Conservation (phyloP, 1,140 invertebrate genomes). For the Aphelinus certus region DNA sequence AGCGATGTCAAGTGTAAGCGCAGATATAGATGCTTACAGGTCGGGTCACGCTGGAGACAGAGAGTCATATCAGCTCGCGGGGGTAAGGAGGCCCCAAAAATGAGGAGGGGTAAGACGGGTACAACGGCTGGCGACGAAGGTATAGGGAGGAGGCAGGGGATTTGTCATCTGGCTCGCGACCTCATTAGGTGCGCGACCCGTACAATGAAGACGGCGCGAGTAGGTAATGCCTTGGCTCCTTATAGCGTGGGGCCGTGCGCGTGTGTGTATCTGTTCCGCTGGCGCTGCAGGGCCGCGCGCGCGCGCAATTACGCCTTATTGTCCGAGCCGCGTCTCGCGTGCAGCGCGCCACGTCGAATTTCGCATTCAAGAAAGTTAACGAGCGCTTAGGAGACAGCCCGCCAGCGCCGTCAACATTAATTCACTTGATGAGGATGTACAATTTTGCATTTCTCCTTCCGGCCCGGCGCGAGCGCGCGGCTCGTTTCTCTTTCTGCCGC, state of each 20-base stretch:
- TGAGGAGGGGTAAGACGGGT: conserved; percentile 1
- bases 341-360: conserved; percentile 27
- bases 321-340: not conserved
- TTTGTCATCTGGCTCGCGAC: conserved; percentile 31
- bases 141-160: conserved; percentile 6
- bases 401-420: conserved; percentile 17
- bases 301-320: conserved; percentile 36
- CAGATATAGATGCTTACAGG: too few species aligned
- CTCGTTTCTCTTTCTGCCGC: too few species aligned
- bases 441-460: conserved; percentile 37
- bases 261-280: too few species aligned
- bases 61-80: not conserved
- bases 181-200: conserved; percentile 21
- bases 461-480: too few species aligned
- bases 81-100: not conserved
- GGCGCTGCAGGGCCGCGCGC: too few species aligned
- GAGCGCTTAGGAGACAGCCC: conserved; percentile 12
- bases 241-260: not conserved
- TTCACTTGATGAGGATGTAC: conserved; percentile 40
- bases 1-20: too few species aligned
- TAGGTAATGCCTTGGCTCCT: conserved; percentile 28
- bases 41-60: too few species aligned
- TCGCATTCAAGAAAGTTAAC: conserved; percentile 36
- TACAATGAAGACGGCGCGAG: conserved; percentile 22
- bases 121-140: not conserved